Conservation (phyloP, 35 echinoderm and acorn worm species). For the Holothuria glaberrima region DNA sequence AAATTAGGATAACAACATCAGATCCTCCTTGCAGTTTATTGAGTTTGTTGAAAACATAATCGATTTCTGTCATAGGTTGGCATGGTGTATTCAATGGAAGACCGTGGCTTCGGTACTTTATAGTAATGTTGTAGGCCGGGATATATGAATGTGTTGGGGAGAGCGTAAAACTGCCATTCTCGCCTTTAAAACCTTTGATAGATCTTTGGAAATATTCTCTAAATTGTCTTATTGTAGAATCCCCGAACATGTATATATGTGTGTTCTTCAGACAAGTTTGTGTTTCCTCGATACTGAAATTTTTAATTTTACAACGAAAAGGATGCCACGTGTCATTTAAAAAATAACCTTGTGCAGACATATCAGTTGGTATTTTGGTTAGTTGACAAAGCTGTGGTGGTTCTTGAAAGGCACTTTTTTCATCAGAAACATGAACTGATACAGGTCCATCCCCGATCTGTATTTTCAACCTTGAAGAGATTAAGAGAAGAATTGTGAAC, state of each 20-base stretch:
- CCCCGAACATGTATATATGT: not conserved
- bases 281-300: no score
- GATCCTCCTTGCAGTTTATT: not conserved
- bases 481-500: no score
- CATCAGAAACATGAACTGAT: no score
- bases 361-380: no score
- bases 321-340: no score
- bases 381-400: no score
- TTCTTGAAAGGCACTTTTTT: no score
- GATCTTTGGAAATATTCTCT: not conserved
- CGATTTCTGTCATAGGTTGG: not conserved
- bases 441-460: no score
- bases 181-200: not conserved
- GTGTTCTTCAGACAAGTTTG: not conserved
- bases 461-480: no score
- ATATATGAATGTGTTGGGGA: not conserved
- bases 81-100: not conserved
- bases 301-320: no score
- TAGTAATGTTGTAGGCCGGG: not conserved
- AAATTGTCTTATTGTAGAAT: constrained; percentile 11
- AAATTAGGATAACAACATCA: not conserved
- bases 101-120: no score
- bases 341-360: no score
- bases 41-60: not conserved
- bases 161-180: not conserved